phyloP scores from a whole-genome alignment of 2,113 vertebrate species.

The Equus quagga region DNA sequence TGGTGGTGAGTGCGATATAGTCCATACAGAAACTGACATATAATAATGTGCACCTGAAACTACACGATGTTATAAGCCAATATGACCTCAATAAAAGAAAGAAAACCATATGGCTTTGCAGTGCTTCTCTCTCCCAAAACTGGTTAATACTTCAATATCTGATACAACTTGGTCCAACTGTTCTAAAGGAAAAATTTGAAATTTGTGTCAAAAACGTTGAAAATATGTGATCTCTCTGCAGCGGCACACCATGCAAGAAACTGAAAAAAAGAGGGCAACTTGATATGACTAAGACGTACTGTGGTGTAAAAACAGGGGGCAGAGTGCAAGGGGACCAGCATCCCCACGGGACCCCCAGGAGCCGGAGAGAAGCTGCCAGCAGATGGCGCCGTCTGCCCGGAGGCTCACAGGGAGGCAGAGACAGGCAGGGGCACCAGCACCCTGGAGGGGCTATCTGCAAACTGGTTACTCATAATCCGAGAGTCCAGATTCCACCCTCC shows the following conservation, averaged over 20 bases:
- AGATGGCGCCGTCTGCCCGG: not conserved
- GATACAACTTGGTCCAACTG: not conserved
- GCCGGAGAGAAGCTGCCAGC: not conserved
- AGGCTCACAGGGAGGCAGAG: not conserved
- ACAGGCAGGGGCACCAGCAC: rapidly evolving
- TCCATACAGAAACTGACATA: too few relatives aligned
- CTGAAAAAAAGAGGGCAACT: not conserved
- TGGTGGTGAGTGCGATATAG: too few relatives aligned
- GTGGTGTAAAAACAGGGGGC: not conserved
- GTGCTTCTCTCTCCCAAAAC: not conserved
- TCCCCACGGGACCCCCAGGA: rapidly evolving
- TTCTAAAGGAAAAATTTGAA: not conserved
- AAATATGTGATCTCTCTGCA: not conserved
- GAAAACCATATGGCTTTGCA: not conserved
- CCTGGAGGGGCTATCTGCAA: rapidly evolving
- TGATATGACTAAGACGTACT: too few relatives aligned
- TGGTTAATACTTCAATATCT: not conserved
- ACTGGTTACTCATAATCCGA: not conserved
- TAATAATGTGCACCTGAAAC: too few relatives aligned
- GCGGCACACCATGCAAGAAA: not conserved
- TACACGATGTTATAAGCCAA: too few relatives aligned
- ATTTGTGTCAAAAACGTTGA: not conserved
- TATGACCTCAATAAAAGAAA: too few relatives aligned
- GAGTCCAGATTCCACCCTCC: not conserved
- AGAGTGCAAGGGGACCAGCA: not conserved